phyloP scores from a whole-genome alignment of 2,888 invertebrate species.

The Philopedon plagiatum region DNA sequence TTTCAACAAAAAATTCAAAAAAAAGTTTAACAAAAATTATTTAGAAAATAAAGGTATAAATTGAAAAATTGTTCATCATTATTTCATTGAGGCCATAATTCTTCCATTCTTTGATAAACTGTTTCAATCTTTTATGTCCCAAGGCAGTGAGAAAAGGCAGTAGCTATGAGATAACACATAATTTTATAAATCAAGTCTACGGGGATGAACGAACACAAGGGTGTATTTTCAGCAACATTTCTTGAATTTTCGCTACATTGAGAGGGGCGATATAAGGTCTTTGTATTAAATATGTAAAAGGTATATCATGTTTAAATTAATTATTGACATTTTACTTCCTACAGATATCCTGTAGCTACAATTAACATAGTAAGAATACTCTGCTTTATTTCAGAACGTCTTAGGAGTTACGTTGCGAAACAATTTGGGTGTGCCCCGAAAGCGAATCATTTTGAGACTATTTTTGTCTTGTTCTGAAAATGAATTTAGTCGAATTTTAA shows the following conservation, averaged over 20 bases:
- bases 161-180: conserved; percentile 25
- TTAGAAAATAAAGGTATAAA: conserved; percentile 2
- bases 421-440: too few relatives aligned
- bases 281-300: neutral
- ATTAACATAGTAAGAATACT: too few relatives aligned
- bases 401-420: too few relatives aligned
- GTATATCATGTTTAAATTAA: conserved; percentile 2
- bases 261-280: neutral
- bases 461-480: too few relatives aligned
- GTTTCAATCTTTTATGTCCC: conserved; percentile 10
- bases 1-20: neutral
- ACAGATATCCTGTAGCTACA: neutral
- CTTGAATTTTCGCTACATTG: conserved; percentile 6
- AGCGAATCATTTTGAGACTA: too few relatives aligned
- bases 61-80: conserved; percentile 9
- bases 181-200: conserved; percentile 31
- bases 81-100: neutral
- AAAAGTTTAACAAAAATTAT: too few relatives aligned
- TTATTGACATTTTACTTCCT: neutral
- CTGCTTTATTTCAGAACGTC: too few relatives aligned
- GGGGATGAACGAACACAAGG: conserved; percentile 14
- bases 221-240: conserved; percentile 12
- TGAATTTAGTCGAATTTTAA: too few relatives aligned
- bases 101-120: conserved; percentile 25
- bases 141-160: conserved; percentile 9